Percentiles rank a stretch among this genome's conserved stretches.
These are phyloP conservation scores for Uropsilus gracilis DNA, from an alignment of 2,113 vertebrate genomes.

Conservation along the genomic window DNA sequence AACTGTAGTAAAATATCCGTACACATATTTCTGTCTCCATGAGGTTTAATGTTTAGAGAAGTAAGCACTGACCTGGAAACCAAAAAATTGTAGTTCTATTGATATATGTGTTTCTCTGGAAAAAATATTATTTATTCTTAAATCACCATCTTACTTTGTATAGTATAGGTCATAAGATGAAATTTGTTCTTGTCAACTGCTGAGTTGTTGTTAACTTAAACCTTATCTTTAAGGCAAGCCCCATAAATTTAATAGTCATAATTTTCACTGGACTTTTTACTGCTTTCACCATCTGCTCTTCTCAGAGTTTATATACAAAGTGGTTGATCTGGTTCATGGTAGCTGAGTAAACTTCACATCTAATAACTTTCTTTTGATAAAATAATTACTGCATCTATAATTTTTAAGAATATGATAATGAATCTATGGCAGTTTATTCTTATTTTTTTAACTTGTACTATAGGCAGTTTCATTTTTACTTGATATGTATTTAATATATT, in stretches of 20 bases:
- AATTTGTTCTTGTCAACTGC: neutral
- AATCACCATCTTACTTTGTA: neutral
- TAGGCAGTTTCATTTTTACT: neutral
- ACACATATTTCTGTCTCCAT: neutral
- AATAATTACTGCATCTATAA: neutral
- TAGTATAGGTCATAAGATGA: conserved; percentile 5
- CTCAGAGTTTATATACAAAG: neutral
- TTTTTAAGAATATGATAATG: conserved; percentile 1
- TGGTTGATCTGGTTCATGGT: neutral
- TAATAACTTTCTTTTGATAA: neutral
- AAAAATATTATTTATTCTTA: neutral
- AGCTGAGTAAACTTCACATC: neutral
- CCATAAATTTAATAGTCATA: conserved; percentile 67
- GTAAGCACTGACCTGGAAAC: neutral
- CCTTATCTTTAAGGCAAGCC: conserved; percentile 52
- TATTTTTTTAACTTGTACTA: neutral
- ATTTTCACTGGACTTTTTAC: conserved; percentile 71
- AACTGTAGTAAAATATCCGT: neutral
- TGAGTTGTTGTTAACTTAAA: conserved; percentile 48
- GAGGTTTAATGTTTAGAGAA: neutral
- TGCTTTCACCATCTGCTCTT: conserved; percentile 52
- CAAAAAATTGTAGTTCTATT: neutral
- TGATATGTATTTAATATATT: neutral
- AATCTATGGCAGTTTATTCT: neutral
- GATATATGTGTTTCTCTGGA: conserved; percentile 23